Base-by-base conservation (phyloP, 2,888 invertebrate species). In the Pammene aurita region DNA sequence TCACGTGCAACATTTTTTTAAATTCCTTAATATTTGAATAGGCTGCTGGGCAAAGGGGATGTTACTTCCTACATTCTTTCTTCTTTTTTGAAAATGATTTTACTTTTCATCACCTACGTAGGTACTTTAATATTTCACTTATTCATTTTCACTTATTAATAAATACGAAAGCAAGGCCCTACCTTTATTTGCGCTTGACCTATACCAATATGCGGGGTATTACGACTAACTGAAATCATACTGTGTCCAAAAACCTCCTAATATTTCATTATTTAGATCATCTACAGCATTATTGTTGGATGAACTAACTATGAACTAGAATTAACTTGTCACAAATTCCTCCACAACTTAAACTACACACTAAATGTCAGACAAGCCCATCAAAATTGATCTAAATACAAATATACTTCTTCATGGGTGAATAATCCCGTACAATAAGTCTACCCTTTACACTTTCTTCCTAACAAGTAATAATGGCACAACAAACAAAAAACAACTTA, bases 371-470 rank as follows among this genome's bases (percentile, higher is more conserved):
- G 18, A 16, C 50, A 9, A 50, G 61, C 50, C 62, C 50, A 48
- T 62, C 63, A 64, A 65, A 69, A 69, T 60, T 69, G 69, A 69
- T 69, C 69, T 69, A 69, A 64, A 69, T 60, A 58, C 64, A 50
- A 48, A 54, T 60, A 65, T 50, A 44, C 38, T 65, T 54, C 69
- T 69, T 67, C 68, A 38, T 44, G 41, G 44, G 52, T 34, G 62
- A 57, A 73, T 76, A 78, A 77, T 77, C 76, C 75, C 61, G 75
- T 77, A 76, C 78, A 78, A 80, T 76, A 78, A 81, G 79, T 76
- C 71, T 62, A 26, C 62, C 41, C 38, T 10, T 41, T 13, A n/a
- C 11, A 18, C 38, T 62, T 38, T 9, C 62, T 13, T 14, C n/a
- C n/a, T 2, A 38, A 10, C 50, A 62, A 62, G 18, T 41, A 7